Percentiles rank a stretch among this genome's conserved stretches.
phyloP scores from a whole-genome alignment of 1,140 invertebrate species.

The Aphelenchoides fujianensis region DNA sequence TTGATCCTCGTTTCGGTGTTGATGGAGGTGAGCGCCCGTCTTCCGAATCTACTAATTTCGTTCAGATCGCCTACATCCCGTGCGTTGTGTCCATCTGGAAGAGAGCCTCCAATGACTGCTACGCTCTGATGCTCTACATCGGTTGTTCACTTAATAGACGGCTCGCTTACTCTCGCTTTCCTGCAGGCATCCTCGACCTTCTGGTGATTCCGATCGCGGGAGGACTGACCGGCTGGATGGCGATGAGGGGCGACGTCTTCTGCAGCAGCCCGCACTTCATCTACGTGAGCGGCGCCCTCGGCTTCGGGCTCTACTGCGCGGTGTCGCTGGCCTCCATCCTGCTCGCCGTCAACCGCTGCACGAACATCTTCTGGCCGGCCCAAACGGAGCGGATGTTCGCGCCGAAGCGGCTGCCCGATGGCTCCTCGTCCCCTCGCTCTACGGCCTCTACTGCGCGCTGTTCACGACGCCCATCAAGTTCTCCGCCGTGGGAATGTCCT shows the following conservation, averaged over 20 bases:
- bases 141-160: no score
- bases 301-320: conserved; percentile 17
- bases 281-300: conserved; percentile 16
- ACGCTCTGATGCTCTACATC: no score
- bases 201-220: conserved; percentile 10
- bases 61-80: no score
- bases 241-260: conserved; percentile 13
- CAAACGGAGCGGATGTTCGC: conserved; percentile 22
- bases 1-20: no score
- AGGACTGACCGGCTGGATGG: conserved; percentile 11
- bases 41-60: no score
- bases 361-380: conserved; percentile 18
- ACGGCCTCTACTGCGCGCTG: conserved; percentile 40
- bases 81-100: no score
- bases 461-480: conserved; percentile 46
- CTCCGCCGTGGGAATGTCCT: conserved; percentile 33
- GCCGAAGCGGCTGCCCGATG: conserved; percentile 8
- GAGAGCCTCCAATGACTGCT: no score
- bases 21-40: no score
- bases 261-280: conserved; percentile 13
- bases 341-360: conserved; percentile 31
- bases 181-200: conserved; percentile 26
- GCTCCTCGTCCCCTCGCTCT: conserved; percentile 15
- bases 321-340: conserved; percentile 21
- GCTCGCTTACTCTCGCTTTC: no score